Conservation (phyloP, 2,797 vertebrate species). For the Leptoclinus maculatus region DNA sequence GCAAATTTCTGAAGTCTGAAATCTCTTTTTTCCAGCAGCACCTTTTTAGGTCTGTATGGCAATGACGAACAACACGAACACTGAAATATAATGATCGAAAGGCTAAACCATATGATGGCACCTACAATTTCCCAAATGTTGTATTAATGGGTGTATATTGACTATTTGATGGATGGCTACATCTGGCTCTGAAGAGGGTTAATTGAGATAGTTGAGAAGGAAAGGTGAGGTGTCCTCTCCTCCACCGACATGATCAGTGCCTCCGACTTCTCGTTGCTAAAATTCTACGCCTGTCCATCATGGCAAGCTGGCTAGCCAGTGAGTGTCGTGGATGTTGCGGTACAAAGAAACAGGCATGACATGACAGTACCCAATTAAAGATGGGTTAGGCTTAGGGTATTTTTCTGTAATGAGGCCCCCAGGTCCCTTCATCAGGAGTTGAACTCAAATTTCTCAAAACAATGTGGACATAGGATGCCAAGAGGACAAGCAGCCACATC, state of each 20-base stretch:
- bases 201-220: background rate
- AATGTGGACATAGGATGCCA: background rate
- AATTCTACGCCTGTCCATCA: background rate
- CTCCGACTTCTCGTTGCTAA: background rate
- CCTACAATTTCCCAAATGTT: too few species aligned
- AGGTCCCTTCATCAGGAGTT: background rate
- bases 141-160: background rate
- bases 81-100: background rate
- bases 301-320: background rate
- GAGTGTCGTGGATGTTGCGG: background rate
- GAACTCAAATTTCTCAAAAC: background rate
- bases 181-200: background rate
- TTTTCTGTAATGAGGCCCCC: background rate
- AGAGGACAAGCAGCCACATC: conserved; percentile 7
- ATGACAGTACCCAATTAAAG: background rate
- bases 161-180: background rate
- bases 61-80: background rate
- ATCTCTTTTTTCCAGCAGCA: background rate
- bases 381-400: background rate
- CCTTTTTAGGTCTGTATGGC: background rate
- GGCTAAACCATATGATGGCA: background rate
- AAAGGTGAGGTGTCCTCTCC: background rate
- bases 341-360: background rate
- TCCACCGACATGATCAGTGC: background rate
- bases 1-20: too few species aligned